A percentile compares a stretch with the other conserved stretches of the same genome.
Evolutionary conservation across 2,888 invertebrate species (phyloP).

Genomic region (Acleris laterana): DNA sequence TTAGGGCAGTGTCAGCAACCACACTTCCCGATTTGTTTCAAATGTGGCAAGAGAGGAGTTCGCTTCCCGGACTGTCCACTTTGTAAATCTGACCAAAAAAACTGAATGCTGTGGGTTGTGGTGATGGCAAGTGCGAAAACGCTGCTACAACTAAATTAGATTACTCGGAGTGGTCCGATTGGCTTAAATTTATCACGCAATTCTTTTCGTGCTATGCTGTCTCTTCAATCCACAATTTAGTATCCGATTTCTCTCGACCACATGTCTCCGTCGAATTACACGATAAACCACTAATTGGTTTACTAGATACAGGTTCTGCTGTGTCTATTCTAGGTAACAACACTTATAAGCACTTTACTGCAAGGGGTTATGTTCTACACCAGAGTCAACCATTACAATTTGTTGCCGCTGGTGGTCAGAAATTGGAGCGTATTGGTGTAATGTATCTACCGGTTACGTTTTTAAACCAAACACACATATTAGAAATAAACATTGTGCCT

Average conservation of each 20-base stretch:
- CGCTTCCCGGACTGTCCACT: slow-evolving; percentile 34
- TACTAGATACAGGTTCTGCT: slow-evolving; percentile 1
- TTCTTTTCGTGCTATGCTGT: no score
- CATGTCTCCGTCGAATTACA: no score
- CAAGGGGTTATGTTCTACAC: neutral
- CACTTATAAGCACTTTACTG: neutral
- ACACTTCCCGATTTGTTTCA: slow-evolving; percentile 39
- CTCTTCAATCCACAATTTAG: no score
- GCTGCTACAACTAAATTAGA: neutral
- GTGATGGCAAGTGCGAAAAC: neutral
- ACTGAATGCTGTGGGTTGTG: slow-evolving; percentile 36
- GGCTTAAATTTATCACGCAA: no score
- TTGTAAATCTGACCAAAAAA: slow-evolving; percentile 35
- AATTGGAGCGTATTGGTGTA: neutral
- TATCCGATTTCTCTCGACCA: no score
- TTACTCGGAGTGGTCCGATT: neutral
- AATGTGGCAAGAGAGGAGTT: slow-evolving; percentile 39
- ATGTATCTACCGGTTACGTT: no score
- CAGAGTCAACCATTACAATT: neutral
- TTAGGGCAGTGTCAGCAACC: slow-evolving; percentile 25
- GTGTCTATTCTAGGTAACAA: neutral
- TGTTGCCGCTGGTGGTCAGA: slow-evolving; percentile 3
- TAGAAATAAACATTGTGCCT: neutral
- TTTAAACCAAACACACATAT: neutral
- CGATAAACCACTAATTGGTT: no score